Evolutionary conservation across 2,797 vertebrate species (phyloP), one percentile per base, ranked within the genome.

Genomic region (Aeoliscus strigatus): DNA sequence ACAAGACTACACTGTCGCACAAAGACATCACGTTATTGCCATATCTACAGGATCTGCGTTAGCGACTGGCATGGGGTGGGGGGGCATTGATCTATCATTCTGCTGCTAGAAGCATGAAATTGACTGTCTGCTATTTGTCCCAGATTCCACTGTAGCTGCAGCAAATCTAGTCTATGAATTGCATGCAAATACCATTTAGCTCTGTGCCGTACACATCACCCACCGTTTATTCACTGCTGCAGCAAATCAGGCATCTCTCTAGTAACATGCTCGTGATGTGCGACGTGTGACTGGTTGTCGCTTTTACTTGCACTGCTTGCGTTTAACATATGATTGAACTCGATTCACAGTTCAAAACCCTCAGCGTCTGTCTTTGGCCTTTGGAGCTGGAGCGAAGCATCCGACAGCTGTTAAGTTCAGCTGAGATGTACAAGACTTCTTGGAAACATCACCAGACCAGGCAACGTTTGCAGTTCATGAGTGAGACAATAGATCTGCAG

Each of bases 41-140:
- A 27, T 60, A 50, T 74, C 27, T 57, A 29, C 25, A 35, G 27
- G 27, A 64, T 62, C 46, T 52, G 39, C 44, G 28, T 38, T 44
- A 31, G 40, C 10, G 12, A 12, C 32, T 38, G 35, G 27, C 34
- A 45, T 17, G 31, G 38, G 41, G 53, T 27, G 48, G 41, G 53
- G 28, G 48, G 57, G 60, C 56, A 68, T 52, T 54, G 61, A 79
- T 73, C 49, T 49, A 58, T 38, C 48, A 21, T 40, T 52, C 48
- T 48, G 41, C 34, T 35, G 48, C 54, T 58, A 26, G 13, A 51
- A 65, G 51, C 42, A 62, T 69, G 27, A 63, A 47, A 75, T 58
- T 53, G 61, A 75, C 47, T 31, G 42, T 49, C 36, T 60, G 47
- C 28, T 33, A 56, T 63, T 45, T 67, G 57, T 39, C 51, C 46